Evolutionary conservation across 2,797 vertebrate genomes (phyloP).

Genomic region (Taeniopygia guttata): DNA sequence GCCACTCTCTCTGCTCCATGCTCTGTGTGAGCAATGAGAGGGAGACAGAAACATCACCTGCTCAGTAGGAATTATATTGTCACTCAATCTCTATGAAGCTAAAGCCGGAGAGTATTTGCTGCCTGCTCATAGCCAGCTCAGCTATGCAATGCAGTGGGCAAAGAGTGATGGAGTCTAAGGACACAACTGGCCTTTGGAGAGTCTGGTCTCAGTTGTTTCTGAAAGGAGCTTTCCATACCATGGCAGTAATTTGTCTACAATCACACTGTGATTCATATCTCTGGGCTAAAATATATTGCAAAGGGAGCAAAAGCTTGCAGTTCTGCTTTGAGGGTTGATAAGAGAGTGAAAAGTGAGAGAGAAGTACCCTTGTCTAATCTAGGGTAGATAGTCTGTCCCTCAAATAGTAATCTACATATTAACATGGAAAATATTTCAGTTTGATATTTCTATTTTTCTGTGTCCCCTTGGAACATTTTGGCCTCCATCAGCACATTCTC

Average conservation of each 20-base stretch:
- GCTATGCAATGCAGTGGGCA: background rate
- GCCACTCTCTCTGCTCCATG: background rate
- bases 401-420: background rate
- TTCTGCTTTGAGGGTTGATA: background rate
- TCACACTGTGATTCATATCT: background rate
- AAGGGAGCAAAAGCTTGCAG: background rate
- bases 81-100: background rate
- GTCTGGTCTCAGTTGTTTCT: background rate
- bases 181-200: background rate
- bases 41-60: background rate
- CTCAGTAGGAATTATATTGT: background rate
- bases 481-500: background rate
- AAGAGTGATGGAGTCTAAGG: background rate
- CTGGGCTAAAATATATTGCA: background rate
- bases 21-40: background rate
- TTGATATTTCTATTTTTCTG: background rate
- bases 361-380: background rate
- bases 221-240: background rate
- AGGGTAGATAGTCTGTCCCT: background rate
- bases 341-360: background rate
- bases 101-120: background rate
- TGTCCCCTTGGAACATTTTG: background rate
- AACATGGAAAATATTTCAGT: background rate
- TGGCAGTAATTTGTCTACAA: background rate
- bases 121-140: background rate